A percentile compares a stretch with the other conserved stretches of the same genome.
Evolutionary conservation across 2,888 invertebrate species (phyloP).

Genomic region (Mythimna loreyi): DNA sequence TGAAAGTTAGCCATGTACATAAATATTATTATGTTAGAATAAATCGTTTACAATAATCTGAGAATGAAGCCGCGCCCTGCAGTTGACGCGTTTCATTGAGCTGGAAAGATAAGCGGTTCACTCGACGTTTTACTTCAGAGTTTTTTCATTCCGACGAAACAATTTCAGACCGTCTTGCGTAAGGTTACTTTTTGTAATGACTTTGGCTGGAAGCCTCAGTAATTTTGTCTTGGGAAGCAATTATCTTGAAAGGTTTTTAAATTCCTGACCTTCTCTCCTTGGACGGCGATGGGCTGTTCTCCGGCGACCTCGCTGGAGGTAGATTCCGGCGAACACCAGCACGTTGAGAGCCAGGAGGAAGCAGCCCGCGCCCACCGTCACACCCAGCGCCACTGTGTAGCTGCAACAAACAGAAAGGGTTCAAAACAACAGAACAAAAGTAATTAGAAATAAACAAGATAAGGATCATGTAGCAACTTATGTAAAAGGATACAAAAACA

Average conservation of each 20-base stretch:
- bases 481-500: neutral
- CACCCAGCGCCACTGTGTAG: conserved; percentile 94
- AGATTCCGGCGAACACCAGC: conserved; percentile 94
- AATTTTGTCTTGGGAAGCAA: conserved; percentile 17
- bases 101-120: conserved; percentile 63
- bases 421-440: neutral
- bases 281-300: conserved; percentile 75
- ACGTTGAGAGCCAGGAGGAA: conserved; percentile 93
- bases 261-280: conserved; percentile 76
- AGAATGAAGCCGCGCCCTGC: conserved; percentile 38
- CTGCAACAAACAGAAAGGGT: conserved; percentile 76
- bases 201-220: neutral
- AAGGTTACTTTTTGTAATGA: conserved; percentile 37
- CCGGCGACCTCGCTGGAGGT: conserved; percentile 93
- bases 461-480: conserved; percentile 3
- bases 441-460: conserved; percentile 3
- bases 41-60: conserved; percentile 59
- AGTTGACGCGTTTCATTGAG: conserved; percentile 60
- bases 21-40: conserved; percentile 44
- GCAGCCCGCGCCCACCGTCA: conserved; percentile 94
- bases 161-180: conserved; percentile 43
- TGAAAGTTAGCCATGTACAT: conserved; percentile 35
- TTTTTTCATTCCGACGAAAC: conserved; percentile 46
- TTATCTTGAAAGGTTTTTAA: conserved; percentile 23
- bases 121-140: conserved; percentile 43